A percentile compares a stretch with the other conserved stretches of the same genome.
Evolutionary conservation across 2,888 invertebrate genomes (phyloP).

Genomic region (Disparrhopalites patrizii): DNA sequence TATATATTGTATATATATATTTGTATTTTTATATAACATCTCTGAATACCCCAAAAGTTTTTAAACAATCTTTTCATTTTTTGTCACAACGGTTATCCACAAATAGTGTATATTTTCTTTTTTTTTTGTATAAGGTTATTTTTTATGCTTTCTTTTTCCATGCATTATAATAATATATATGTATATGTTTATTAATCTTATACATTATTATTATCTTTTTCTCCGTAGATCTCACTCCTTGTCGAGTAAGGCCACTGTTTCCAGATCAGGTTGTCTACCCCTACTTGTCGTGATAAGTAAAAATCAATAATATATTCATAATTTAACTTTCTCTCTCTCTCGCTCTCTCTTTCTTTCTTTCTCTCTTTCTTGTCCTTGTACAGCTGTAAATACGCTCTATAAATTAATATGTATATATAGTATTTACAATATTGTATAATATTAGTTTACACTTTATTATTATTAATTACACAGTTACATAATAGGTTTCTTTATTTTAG

Average conservation of each 20-base stretch:
- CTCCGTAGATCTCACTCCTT: slow-evolving; percentile 10
- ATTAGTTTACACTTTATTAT: no score
- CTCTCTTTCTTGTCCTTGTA: no score
- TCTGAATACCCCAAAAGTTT: no score
- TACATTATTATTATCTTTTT: neutral
- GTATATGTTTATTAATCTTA: neutral
- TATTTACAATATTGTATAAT: no score
- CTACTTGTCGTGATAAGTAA: slow-evolving; percentile 19
- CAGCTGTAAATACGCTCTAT: no score
- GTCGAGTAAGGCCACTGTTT: slow-evolving; percentile 28
- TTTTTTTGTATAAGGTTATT: no score
- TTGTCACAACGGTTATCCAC: no score
- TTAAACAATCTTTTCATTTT: no score
- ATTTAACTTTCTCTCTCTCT: neutral
- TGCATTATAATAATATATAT: neutral
- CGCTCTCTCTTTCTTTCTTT: neutral
- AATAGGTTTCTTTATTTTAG: neutral
- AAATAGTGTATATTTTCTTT: no score
- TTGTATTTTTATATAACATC: no score
- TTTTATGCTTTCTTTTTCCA: neutral
- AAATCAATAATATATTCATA: slow-evolving; percentile 20
- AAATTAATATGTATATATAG: neutral
- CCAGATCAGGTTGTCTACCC: slow-evolving; percentile 20
- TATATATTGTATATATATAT: no score
- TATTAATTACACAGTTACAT: neutral